A percentile compares a stretch with the other conserved stretches of the same genome.
Evolutionary conservation across 2,113 vertebrate species (phyloP).

Genomic region (Agapornis roseicollis): DNA sequence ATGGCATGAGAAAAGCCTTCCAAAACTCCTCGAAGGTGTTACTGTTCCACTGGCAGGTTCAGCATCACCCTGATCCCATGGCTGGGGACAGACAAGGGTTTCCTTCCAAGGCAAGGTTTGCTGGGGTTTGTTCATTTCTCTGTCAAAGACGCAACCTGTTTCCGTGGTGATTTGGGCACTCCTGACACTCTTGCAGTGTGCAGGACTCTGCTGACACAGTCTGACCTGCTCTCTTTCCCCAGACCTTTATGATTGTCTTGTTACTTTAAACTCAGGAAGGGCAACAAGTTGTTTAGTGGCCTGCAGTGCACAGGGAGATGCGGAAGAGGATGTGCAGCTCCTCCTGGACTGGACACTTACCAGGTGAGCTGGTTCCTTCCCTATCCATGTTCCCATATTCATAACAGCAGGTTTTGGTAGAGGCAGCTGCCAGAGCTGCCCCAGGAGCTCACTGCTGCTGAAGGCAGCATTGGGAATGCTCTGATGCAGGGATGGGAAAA

Average conservation of each 20-base stretch:
- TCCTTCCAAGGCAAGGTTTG: background rate
- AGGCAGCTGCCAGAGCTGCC: background rate
- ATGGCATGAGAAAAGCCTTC: background rate
- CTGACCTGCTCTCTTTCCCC: background rate
- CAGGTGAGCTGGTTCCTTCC: background rate
- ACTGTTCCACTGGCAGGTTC: background rate
- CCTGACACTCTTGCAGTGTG: background rate
- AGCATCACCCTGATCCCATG: background rate
- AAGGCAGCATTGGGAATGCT: background rate
- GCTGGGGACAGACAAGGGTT: background rate
- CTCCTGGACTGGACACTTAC: background rate
- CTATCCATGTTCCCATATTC: background rate
- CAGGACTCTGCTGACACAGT: background rate
- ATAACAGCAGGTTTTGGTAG: background rate
- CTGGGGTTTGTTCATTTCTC: background rate
- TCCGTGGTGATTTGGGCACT: background rate
- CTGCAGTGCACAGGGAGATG: background rate
- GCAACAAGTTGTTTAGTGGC: fast-evolving
- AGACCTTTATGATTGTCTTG: background rate
- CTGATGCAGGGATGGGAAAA: background rate
- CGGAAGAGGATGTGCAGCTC: background rate
- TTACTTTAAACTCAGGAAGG: background rate
- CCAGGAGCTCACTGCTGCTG: background rate
- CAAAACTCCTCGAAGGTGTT: background rate
- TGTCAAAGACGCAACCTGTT: background rate